These are phyloP conservation scores for Penaeus monodon DNA, from an alignment of 2,888 invertebrate species.

Conservation along the genomic window DNA sequence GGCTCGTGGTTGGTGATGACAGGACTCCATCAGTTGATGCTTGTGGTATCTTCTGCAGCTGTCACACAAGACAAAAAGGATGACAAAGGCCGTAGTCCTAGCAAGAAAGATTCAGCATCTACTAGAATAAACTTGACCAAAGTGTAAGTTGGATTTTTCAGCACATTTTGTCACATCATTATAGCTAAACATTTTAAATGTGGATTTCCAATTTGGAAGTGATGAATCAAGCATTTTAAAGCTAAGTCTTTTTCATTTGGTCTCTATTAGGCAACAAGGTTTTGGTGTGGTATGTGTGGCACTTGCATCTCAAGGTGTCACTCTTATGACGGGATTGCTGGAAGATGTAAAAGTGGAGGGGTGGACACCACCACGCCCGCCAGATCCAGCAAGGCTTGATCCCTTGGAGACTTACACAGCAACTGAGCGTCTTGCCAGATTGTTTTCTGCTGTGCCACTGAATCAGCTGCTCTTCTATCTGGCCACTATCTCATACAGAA, in stretches of 20 bases:
- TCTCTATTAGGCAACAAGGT: constrained; percentile 79
- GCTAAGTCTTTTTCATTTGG: neutral
- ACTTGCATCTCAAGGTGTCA: constrained; percentile 86
- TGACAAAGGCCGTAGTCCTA: constrained; percentile 76
- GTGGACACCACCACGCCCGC: constrained; percentile 61
- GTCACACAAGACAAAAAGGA: constrained; percentile 70
- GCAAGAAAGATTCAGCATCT: constrained; percentile 74
- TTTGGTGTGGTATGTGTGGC: constrained; percentile 91
- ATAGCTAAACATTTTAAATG: neutral
- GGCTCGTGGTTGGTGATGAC: constrained; percentile 89
- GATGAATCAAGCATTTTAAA: no score
- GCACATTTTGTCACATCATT: neutral
- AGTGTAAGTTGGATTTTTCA: constrained; percentile 72
- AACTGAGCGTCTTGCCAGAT: constrained; percentile 79
- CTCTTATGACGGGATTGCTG: constrained; percentile 80
- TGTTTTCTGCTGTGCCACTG: constrained; percentile 80
- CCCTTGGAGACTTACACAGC: constrained; percentile 79
- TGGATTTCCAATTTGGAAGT: neutral
- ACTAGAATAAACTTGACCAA: constrained; percentile 79
- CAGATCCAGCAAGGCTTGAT: constrained; percentile 76
- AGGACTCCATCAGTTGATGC: constrained; percentile 78
- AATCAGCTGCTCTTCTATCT: constrained; percentile 88
- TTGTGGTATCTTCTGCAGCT: constrained; percentile 68
- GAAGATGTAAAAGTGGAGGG: constrained; percentile 82
- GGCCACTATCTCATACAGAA: constrained; percentile 90